Percentiles rank a stretch among this genome's conserved stretches.
phyloP scores from a whole-genome alignment of 2,888 invertebrate genomes.

The Orthosia gothica region DNA sequence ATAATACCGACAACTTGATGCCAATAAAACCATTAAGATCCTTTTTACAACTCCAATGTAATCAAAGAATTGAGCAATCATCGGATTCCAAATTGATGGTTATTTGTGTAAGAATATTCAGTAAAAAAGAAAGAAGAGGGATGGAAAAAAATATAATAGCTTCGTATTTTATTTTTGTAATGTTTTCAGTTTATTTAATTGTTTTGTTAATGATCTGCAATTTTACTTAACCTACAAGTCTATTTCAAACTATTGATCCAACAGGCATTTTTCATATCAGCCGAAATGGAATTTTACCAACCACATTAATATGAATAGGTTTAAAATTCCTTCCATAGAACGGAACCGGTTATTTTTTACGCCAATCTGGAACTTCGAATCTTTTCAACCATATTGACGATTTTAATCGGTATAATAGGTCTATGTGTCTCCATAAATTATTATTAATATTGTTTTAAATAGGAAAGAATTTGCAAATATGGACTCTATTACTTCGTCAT shows the following conservation, averaged over 20 bases:
- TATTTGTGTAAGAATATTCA: constrained; percentile 33
- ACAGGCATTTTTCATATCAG: constrained; percentile 4
- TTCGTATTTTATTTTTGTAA: not conserved
- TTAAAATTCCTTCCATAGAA: constrained; percentile 33
- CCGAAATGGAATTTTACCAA: constrained; percentile 8
- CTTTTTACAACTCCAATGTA: constrained; percentile 40
- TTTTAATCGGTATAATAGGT: constrained; percentile 65
- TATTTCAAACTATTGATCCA: not conserved
- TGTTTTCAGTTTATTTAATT: not conserved
- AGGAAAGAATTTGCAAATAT: constrained; percentile 21
- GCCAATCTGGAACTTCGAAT: constrained; percentile 53
- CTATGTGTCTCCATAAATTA: constrained; percentile 68
- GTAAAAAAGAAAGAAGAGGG: not conserved
- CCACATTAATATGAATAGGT: constrained; percentile 47
- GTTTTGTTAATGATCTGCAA: not conserved
- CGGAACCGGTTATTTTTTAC: constrained; percentile 54
- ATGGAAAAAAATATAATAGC: not conserved
- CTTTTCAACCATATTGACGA: constrained; percentile 56
- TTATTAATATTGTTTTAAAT: constrained; percentile 60
- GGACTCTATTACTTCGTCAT: constrained; percentile 44
- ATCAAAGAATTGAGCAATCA: constrained; percentile 48
- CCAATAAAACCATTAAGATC: constrained; percentile 51
- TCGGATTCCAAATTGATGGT: constrained; percentile 26
- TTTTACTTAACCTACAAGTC: not conserved
- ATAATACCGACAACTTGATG: constrained; percentile 17